Percentiles rank a stretch among this genome's conserved stretches.
Conservation (phyloP, 2,113 vertebrate species). For the Bos taurus region ARS-UCD2.0 NC_037337.1:64928001-64928500, state of each 20-base stretch:
- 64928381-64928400: no score
- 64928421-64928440: no score
- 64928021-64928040: slow-evolving; percentile 94
- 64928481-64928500: slow-evolving; percentile 91
- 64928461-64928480: slow-evolving; percentile 82
- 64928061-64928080: slow-evolving; percentile 93
- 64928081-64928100: no score
- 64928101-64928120: no score
- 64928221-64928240: slow-evolving; percentile 95
- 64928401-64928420: no score
- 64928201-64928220: slow-evolving; percentile 88
- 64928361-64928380: slow-evolving; percentile 50
- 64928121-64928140: no score
- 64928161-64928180: neutral
- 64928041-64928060: slow-evolving; percentile 96
- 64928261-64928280: slow-evolving; percentile 91
- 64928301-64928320: slow-evolving; percentile 91
- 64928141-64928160: neutral
- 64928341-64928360: slow-evolving; percentile 93
- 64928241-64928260: slow-evolving; percentile 88
- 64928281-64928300: slow-evolving; percentile 94
- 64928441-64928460: no score
- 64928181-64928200: neutral
- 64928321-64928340: slow-evolving; percentile 85
- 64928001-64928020: slow-evolving; percentile 89